A percentile compares a stretch with the other conserved stretches of the same genome.
Conservation (phyloP, 2,888 invertebrate species). For the Hymenopus coronatus region DNA sequence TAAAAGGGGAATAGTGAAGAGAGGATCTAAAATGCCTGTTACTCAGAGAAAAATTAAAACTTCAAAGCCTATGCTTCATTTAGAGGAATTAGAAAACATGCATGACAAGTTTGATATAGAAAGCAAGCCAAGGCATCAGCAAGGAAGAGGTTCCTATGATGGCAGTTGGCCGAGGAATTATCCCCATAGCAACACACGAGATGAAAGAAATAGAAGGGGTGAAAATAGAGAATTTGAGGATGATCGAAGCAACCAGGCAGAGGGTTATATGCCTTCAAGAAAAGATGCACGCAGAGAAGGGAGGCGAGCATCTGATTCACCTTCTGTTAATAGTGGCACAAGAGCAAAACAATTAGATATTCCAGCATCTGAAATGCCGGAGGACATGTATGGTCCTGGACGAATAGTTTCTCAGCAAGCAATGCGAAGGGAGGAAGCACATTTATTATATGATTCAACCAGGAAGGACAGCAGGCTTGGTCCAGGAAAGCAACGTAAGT, state of each 20-base stretch:
- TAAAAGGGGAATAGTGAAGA: background rate
- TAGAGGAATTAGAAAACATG: background rate
- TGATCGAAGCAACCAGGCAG: background rate
- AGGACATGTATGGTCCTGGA: background rate
- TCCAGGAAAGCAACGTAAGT: background rate
- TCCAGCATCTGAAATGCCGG: background rate
- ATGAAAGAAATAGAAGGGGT: background rate
- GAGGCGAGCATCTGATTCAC: background rate
- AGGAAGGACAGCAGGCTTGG: background rate
- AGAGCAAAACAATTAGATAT: conserved; percentile 7
- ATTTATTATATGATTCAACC: background rate
- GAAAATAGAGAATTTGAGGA: conserved; percentile 11
- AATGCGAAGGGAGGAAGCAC: background rate
- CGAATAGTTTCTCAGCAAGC: conserved; percentile 13
- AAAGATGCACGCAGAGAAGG: conserved; percentile 10
- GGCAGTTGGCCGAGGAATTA: background rate
- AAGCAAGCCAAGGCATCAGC: conserved; percentile 8
- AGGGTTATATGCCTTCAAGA: background rate
- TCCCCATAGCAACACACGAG: background rate
- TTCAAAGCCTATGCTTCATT: background rate
- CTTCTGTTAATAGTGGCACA: background rate
- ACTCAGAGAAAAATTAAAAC: background rate
- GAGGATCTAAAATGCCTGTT: background rate
- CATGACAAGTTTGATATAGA: conserved; percentile 28
- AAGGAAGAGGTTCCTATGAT: background rate